Evolutionary conservation across 2,797 vertebrate genomes (phyloP), one percentile per base, ranked within the genome.

Genomic region (Leptatherina wallacei): DNA sequence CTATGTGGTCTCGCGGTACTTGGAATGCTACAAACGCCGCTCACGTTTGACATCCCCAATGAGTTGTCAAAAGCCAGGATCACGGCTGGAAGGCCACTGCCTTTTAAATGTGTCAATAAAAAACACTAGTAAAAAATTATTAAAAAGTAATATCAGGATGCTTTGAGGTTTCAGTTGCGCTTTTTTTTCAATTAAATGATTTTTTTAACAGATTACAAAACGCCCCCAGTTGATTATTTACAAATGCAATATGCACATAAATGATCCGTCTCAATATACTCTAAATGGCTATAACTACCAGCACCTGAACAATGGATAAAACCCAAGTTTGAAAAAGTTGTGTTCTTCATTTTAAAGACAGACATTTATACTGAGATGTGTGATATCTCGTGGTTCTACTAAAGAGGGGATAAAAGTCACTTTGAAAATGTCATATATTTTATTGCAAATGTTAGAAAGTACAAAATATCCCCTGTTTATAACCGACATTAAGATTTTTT

Each of bases 1-100:
- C 0, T 0, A 3, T 0, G 52, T 4, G 14, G 11, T 95, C 91
- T 94, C 94, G 94, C 92, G 94, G 59, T 77, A 85, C 3, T 52
- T 73, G 5, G 33, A 1, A n/a, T 13, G n/a, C 9, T n/a, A 16
- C 0, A 63, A 54, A 35, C 73, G 52, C 61, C 67, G 66, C 83
- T 66, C 63, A 32, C 56, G 20, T 64, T 71, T 68, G 47, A 55
- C 78, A 47, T 73, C 68, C 36, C 27, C 11, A 38, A 57, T 80
- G 65, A 77, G 61, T 78, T 67, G 68, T 69, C 58, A 61, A 61
- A 72, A 75, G 61, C 20, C 40, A 52, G 64, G 30, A n/a, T 33
- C 33, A 20, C 10, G 20, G 61, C 65, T 51, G n/a, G 51, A 44
- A 51, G 24, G 24, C 18, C 18, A 0, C 32, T 69, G 9, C 11